Conservation (phyloP, 2,888 invertebrate genomes). For the Drosophila meridionalis region DNA sequence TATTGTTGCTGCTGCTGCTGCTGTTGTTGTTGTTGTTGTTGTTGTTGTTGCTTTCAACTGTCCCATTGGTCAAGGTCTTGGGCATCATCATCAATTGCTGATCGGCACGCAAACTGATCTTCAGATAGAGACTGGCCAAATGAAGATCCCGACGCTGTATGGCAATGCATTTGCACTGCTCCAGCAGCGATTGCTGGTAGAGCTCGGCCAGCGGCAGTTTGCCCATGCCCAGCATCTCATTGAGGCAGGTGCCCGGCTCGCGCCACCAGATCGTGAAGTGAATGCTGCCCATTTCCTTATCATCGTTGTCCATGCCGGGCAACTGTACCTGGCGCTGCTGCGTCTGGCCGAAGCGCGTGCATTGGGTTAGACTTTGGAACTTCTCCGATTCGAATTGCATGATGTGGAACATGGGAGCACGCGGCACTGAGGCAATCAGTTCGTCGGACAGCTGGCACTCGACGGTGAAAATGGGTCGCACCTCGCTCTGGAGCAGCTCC, state of each 20-base stretch:
- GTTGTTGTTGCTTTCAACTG: slow-evolving; percentile 45
- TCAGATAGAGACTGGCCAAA: slow-evolving; percentile 79
- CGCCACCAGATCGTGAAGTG: slow-evolving; percentile 83
- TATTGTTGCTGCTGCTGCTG: slow-evolving; percentile 27
- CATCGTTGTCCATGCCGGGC: slow-evolving; percentile 32
- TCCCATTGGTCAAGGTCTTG: slow-evolving; percentile 38
- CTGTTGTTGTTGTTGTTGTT: slow-evolving; percentile 27
- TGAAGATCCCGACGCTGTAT: slow-evolving; percentile 75
- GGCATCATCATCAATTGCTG: slow-evolving; percentile 31
- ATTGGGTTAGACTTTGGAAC: slow-evolving; percentile 82
- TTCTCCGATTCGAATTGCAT: slow-evolving; percentile 84
- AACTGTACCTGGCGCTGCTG: slow-evolving; percentile 72
- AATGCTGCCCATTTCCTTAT: slow-evolving; percentile 66
- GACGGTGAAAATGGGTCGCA: slow-evolving; percentile 82
- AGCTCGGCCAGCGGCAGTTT: slow-evolving; percentile 72
- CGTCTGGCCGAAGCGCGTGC: slow-evolving; percentile 81
- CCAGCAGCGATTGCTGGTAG: slow-evolving; percentile 76
- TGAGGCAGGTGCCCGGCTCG: slow-evolving; percentile 82
- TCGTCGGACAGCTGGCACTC: slow-evolving; percentile 81
- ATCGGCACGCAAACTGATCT: slow-evolving; percentile 69
- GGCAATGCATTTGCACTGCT: slow-evolving; percentile 81
- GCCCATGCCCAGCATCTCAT: slow-evolving; percentile 82
- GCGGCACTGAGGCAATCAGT: slow-evolving; percentile 72
- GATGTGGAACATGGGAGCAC: slow-evolving; percentile 78
- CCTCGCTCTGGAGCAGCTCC: slow-evolving; percentile 78